phyloP scores from a whole-genome alignment of 2,113 vertebrate species.

The Percina caprodes region DNA sequence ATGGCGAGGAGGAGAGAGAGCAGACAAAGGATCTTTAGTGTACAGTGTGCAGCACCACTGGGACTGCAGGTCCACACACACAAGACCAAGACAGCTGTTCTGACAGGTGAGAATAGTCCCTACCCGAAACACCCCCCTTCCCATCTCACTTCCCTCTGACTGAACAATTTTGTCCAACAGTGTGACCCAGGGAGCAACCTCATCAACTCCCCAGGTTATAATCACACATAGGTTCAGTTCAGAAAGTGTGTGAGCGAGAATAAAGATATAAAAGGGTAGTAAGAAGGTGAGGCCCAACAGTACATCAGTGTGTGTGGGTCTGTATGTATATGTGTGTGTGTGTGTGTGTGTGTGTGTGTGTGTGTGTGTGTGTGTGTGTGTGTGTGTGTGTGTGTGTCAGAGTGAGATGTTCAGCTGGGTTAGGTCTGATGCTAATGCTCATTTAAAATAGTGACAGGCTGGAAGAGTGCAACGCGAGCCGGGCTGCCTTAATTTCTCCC shows the following conservation, averaged over 20 bases:
- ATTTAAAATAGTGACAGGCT: constrained; percentile 95
- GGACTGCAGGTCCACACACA: constrained; percentile 64
- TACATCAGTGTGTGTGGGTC: constrained; percentile 30
- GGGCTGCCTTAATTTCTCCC: constrained; percentile 96
- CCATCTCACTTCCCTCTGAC: constrained; percentile 71
- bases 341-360: not conserved
- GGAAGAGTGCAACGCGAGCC: constrained; percentile 86
- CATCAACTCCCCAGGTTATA: constrained; percentile 82
- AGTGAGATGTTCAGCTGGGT: constrained; percentile 89
- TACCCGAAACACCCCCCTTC: constrained; percentile 27
- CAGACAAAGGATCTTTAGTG: constrained; percentile 75
- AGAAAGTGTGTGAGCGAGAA: constrained; percentile 52
- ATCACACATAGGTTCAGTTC: constrained; percentile 72
- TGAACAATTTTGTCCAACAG: constrained; percentile 78
- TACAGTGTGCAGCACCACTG: constrained; percentile 47
- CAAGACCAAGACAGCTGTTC: constrained; percentile 81
- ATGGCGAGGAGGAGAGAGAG: constrained; percentile 19
- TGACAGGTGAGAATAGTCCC: constrained; percentile 88
- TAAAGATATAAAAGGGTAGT: constrained; percentile 66
- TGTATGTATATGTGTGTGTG: constrained; percentile 1
- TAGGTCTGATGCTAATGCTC: constrained; percentile 95
- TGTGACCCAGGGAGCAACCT: constrained; percentile 73
- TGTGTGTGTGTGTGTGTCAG: constrained; percentile 31
- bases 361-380: not conserved
- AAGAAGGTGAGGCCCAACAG: constrained; percentile 57